Conservation (phyloP, 2,888 invertebrate genomes). For the Nectonema munidae region DNA sequence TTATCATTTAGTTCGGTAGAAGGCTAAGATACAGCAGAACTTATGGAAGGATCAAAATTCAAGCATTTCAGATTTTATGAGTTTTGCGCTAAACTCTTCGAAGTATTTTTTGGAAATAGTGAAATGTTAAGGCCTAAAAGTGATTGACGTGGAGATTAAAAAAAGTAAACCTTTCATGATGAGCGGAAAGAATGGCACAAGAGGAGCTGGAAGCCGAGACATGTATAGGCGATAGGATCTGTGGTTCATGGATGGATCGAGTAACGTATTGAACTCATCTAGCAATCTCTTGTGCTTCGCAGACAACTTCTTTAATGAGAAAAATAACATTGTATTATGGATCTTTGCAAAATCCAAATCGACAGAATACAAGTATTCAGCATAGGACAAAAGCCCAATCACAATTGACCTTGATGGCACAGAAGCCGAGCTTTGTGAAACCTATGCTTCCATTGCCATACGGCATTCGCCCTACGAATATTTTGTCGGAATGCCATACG, state of each 20-base stretch:
- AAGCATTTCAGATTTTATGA: too few species aligned
- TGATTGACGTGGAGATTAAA: slow-evolving; percentile 2
- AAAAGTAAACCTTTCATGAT: slow-evolving; percentile 35
- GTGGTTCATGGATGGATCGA: slow-evolving; percentile 47
- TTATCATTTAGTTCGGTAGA: too few species aligned
- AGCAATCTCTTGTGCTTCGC: slow-evolving; percentile 41
- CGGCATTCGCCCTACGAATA: too few species aligned
- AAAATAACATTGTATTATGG: slow-evolving; percentile 1
- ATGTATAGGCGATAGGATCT: slow-evolving; percentile 38
- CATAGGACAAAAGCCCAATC: slow-evolving; percentile 1
- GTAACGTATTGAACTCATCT: slow-evolving; percentile 42
- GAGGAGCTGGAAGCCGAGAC: slow-evolving; percentile 39
- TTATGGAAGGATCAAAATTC: too few species aligned
- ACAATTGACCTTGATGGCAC: neutral
- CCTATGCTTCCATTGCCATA: too few species aligned
- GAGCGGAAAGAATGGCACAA: slow-evolving; percentile 48
- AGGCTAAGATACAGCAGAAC: too few species aligned
- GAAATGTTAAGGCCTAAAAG: too few species aligned
- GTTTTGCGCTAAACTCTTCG: too few species aligned
- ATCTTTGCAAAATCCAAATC: neutral
- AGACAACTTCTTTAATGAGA: slow-evolving; percentile 31
- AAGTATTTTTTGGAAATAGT: too few species aligned
- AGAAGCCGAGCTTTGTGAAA: slow-evolving; percentile 11
- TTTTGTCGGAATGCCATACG: too few species aligned
- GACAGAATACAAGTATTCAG: neutral